A percentile compares a stretch with the other conserved stretches of the same genome.
Conservation (phyloP, 2,888 invertebrate species). For the Limnephilus auricula region DNA sequence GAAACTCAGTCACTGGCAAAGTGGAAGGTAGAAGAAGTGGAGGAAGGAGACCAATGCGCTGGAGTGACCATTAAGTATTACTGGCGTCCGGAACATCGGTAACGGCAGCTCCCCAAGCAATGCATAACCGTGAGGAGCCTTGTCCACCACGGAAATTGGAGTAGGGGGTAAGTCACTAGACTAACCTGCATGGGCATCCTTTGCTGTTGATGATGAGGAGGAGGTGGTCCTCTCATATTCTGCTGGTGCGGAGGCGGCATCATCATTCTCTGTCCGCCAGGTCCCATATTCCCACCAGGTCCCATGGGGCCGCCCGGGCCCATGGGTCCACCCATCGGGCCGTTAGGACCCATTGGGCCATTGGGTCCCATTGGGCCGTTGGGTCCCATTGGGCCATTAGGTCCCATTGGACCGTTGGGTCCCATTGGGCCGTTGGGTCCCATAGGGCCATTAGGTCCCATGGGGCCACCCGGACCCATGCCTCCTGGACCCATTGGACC, state of each 20-base stretch:
- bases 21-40: too few relatives aligned
- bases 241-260: conserved; percentile 72
- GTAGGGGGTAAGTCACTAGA: too few relatives aligned
- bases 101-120: too few relatives aligned
- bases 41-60: too few relatives aligned
- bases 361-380: conserved; percentile 65
- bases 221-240: conserved; percentile 74
- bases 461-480: conserved; percentile 69
- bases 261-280: conserved; percentile 70
- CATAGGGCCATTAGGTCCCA: conserved; percentile 71
- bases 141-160: too few relatives aligned
- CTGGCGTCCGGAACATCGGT: too few relatives aligned
- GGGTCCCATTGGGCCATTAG: conserved; percentile 72
- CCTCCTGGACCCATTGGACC: conserved; percentile 72
- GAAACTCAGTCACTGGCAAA: too few relatives aligned
- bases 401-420: conserved; percentile 70
- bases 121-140: too few relatives aligned
- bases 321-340: conserved; percentile 67
- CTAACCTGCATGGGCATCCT: conserved; percentile 66
- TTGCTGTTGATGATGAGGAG: conserved; percentile 68
- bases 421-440: conserved; percentile 66
- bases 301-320: conserved; percentile 67
- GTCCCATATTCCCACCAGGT: conserved; percentile 66
- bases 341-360: conserved; percentile 72
- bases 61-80: too few relatives aligned